Conservation (phyloP, 2,113 vertebrate species). For the Phyllopteryx taeniolatus region DNA sequence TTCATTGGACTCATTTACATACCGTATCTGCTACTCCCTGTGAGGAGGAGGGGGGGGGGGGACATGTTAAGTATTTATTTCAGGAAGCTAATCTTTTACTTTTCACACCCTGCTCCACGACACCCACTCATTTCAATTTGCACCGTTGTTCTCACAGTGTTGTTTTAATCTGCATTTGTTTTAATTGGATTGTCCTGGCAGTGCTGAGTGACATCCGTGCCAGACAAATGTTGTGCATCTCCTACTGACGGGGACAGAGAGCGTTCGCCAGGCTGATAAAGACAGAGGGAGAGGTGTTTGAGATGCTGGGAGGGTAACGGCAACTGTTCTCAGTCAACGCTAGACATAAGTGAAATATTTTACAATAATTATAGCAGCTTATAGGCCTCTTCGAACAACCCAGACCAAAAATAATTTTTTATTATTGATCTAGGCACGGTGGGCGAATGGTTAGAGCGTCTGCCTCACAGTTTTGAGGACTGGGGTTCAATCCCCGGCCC, state of each 20-base stretch:
- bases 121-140: constrained; percentile 65
- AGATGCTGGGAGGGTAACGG: neutral
- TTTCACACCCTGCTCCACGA: constrained; percentile 53
- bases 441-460: too few relatives aligned
- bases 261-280: constrained; percentile 51
- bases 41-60: constrained; percentile 8
- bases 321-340: too few relatives aligned
- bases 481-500: too few relatives aligned
- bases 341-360: too few relatives aligned
- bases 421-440: too few relatives aligned
- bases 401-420: too few relatives aligned
- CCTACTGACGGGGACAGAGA: constrained; percentile 67
- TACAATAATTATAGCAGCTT: too few relatives aligned
- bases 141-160: constrained; percentile 63
- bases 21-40: constrained; percentile 15
- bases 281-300: constrained; percentile 13
- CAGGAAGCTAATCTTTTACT: constrained; percentile 59
- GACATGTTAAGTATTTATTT: constrained; percentile 46
- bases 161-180: constrained; percentile 73
- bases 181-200: constrained; percentile 69
- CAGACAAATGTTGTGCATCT: constrained; percentile 63
- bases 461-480: too few relatives aligned
- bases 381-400: too few relatives aligned
- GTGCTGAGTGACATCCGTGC: constrained; percentile 58
- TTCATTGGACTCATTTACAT: neutral